These are phyloP conservation scores for Hyperoodon ampullatus DNA, from an alignment of 2,113 vertebrate species.

Conservation along the genomic window DNA sequence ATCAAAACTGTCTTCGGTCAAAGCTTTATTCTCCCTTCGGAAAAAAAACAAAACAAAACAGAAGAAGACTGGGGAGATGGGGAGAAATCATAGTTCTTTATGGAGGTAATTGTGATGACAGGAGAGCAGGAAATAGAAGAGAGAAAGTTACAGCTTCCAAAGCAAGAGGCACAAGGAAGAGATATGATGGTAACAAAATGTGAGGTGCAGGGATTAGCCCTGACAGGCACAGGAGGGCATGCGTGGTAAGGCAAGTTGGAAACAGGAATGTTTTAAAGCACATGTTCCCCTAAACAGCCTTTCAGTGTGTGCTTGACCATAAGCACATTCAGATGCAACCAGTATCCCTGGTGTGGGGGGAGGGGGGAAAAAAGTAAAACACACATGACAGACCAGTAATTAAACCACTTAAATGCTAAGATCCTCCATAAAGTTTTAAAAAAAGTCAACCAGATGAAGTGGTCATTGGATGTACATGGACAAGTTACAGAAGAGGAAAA, in stretches of 20 bases:
- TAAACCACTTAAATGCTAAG: not conserved
- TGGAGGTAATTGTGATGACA: not conserved
- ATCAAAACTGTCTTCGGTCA: conserved; percentile 63
- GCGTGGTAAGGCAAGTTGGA: not conserved
- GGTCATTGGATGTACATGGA: not conserved
- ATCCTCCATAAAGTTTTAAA: not conserved
- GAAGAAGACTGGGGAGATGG: not conserved
- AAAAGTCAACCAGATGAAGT: not conserved
- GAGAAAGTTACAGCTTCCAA: not conserved
- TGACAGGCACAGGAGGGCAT: not conserved
- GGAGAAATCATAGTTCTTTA: conserved; percentile 37
- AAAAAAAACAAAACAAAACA: not conserved
- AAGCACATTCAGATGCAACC: not conserved
- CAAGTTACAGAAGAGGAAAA: not conserved
- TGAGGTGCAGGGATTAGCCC: not conserved
- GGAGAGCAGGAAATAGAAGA: not conserved
- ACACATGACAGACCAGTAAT: not conserved
- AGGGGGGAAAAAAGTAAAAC: not conserved
- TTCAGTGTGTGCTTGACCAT: not conserved
- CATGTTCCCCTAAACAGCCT: rapidly evolving
- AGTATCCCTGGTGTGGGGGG: no score
- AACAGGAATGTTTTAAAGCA: not conserved
- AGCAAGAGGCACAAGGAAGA: not conserved
- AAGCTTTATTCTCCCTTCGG: conserved; percentile 58
- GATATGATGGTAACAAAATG: not conserved